Percentiles rank a stretch among this genome's conserved stretches.
Evolutionary conservation across 2,797 vertebrate genomes (phyloP).

Genomic region (Anguilla obscura): DNA sequence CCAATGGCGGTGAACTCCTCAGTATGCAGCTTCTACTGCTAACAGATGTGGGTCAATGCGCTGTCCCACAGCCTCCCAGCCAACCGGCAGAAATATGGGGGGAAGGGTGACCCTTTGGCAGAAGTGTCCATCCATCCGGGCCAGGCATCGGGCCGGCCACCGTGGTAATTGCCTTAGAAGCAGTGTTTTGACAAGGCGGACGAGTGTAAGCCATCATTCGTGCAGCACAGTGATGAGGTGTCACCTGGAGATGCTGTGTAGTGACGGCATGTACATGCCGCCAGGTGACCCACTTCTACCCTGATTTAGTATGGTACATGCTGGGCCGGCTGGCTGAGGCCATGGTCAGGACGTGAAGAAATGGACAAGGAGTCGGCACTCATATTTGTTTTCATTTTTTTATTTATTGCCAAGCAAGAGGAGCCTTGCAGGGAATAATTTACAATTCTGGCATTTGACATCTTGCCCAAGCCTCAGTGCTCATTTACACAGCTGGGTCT

Average conservation of each 20-base stretch:
- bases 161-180: slow-evolving; percentile 78
- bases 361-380: slow-evolving; percentile 8
- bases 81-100: slow-evolving; percentile 74
- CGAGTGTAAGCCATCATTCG: slow-evolving; percentile 72
- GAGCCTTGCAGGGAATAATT: neutral
- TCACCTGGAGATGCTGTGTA: slow-evolving; percentile 63
- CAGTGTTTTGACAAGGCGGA: slow-evolving; percentile 75
- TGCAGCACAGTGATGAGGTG: slow-evolving; percentile 67
- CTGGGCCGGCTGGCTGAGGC: neutral
- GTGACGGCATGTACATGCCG: slow-evolving; percentile 50
- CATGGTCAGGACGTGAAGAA: slow-evolving; percentile 6
- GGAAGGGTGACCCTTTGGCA: slow-evolving; percentile 67
- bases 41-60: slow-evolving; percentile 64
- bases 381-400: slow-evolving; percentile 4
- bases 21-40: slow-evolving; percentile 59
- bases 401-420: neutral
- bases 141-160: slow-evolving; percentile 68
- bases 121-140: slow-evolving; percentile 72
- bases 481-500: slow-evolving; percentile 15
- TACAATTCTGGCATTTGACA: slow-evolving; percentile 7
- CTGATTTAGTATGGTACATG: slow-evolving; percentile 46
- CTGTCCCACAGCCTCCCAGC: slow-evolving; percentile 60
- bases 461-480: neutral
- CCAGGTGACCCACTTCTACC: slow-evolving; percentile 50
- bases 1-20: slow-evolving; percentile 51